A percentile compares a stretch with the other conserved stretches of the same genome.
phyloP scores from a whole-genome alignment of 1,140 invertebrate species.

The Berghia stephanieae region DNA sequence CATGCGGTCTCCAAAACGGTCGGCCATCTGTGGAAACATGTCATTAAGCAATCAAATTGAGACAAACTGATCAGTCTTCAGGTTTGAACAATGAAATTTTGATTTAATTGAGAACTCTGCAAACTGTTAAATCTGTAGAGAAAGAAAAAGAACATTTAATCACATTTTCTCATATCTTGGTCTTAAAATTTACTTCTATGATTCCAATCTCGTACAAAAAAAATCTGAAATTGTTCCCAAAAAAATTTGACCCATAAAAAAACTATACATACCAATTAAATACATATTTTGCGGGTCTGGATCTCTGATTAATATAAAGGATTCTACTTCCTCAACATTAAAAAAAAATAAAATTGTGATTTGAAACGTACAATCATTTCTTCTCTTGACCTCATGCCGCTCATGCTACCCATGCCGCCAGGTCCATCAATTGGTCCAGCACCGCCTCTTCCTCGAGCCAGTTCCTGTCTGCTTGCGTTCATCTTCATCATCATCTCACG shows the following conservation, averaged over 20 bases:
- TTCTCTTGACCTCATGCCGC: constrained; percentile 27
- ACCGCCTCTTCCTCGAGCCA: constrained; percentile 35
- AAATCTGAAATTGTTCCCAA: no score
- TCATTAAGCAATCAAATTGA: no score
- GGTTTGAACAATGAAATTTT: not conserved
- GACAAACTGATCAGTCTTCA: no score
- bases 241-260: no score
- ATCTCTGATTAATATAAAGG: no score
- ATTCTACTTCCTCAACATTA: no score
- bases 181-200: constrained; percentile 7
- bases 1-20: constrained; percentile 27
- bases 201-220: not conserved
- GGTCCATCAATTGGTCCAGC: not conserved
- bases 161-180: not conserved
- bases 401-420: constrained; percentile 8
- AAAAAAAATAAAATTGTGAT: not conserved
- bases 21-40: constrained; percentile 28
- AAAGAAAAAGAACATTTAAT: not conserved
- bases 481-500: constrained; percentile 71
- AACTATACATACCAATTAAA: no score
- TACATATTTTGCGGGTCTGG: no score
- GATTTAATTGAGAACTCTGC: not conserved
- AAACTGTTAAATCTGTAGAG: not conserved
- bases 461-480: constrained; percentile 47
- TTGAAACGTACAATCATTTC: constrained; percentile 38